Evolutionary conservation across 2,113 vertebrate genomes (phyloP).

Genomic region (Macroglossus sobrinus): DNA sequence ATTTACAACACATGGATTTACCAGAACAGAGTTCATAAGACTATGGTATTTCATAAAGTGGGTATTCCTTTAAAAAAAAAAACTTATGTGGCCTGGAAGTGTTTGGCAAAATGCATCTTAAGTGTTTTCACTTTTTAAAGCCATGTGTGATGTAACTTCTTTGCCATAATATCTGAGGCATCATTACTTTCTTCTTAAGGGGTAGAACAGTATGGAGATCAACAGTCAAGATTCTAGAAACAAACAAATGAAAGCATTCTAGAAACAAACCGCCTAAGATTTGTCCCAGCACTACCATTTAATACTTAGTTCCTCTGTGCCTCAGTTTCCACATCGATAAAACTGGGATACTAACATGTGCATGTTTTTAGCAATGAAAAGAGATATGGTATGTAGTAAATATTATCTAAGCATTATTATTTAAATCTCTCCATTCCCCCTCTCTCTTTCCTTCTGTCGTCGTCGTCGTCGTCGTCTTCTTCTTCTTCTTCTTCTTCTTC

Average conservation of each 20-base stretch:
- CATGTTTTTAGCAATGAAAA: neutral
- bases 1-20: accelerated
- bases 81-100: neutral
- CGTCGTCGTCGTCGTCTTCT: too few species aligned
- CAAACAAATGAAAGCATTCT: neutral
- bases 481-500: too few species aligned
- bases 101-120: neutral
- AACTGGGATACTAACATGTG: neutral
- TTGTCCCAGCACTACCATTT: neutral
- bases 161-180: neutral
- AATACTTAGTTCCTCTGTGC: neutral
- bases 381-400: neutral
- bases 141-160: neutral
- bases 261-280: neutral
- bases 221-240: neutral
- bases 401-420: neutral
- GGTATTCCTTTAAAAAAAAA: neutral
- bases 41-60: neutral
- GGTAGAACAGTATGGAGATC: neutral
- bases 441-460: neutral
- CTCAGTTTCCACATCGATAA: neutral
- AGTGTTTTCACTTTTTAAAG: neutral
- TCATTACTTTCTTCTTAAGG: neutral
- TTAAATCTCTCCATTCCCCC: neutral
- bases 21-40: accelerated